These are phyloP conservation scores for Plectropomus leopardus DNA, from an alignment of 2,113 vertebrate species.

Conservation along the genomic window DNA sequence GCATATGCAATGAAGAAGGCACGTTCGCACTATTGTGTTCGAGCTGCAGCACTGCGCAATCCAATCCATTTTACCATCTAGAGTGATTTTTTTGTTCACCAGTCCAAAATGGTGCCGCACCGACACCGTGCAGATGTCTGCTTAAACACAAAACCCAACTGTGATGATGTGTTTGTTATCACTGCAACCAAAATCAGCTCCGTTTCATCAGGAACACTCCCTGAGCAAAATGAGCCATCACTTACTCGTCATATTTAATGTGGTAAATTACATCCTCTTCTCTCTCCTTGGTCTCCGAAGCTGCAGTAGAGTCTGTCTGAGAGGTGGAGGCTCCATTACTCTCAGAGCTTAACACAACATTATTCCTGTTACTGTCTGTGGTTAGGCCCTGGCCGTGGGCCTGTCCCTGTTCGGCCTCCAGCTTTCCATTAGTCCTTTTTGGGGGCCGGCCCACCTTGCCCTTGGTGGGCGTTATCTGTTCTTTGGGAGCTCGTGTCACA, in stretches of 20 bases:
- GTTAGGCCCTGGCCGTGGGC: constrained; percentile 63
- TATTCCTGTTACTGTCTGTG: constrained; percentile 89
- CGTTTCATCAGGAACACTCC: background rate
- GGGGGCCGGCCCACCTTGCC: constrained; percentile 89
- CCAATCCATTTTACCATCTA: background rate
- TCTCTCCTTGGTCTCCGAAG: constrained; percentile 74
- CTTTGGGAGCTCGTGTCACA: constrained; percentile 89
- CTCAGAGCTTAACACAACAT: constrained; percentile 87
- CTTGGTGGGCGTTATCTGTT: constrained; percentile 87
- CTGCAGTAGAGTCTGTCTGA: constrained; percentile 86
- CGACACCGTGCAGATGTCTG: background rate
- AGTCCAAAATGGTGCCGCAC: constrained; percentile 10
- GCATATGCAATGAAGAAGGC: constrained; percentile 3
- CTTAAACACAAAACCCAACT: background rate
- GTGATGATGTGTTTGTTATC: background rate
- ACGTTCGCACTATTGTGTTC: background rate
- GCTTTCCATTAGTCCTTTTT: constrained; percentile 96
- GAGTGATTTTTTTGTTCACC: background rate
- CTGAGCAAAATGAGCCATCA: constrained; percentile 62
- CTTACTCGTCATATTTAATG: constrained; percentile 99
- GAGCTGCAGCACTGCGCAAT: constrained; percentile 3
- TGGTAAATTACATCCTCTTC: constrained; percentile 93
- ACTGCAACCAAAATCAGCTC: background rate
- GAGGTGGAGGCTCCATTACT: constrained; percentile 91
- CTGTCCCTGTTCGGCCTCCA: constrained; percentile 78